These are phyloP conservation scores for Ceratotherium simum DNA, from an alignment of 2,113 vertebrate species.

Conservation along the genomic window DNA sequence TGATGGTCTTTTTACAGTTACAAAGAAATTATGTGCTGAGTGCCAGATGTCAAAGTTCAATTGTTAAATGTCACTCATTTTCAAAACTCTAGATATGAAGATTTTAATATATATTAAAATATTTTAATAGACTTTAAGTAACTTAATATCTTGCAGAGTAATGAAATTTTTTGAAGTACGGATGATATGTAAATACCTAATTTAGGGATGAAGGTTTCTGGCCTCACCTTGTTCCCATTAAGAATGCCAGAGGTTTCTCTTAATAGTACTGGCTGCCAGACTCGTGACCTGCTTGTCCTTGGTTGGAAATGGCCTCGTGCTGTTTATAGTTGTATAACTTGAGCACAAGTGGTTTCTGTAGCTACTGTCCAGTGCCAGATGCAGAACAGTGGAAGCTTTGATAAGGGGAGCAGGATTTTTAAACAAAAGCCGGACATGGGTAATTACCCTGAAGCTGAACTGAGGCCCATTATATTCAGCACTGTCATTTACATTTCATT, in stretches of 20 bases:
- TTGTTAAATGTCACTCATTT: constrained; percentile 23
- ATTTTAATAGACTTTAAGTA: not conserved
- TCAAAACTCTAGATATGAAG: constrained; percentile 37
- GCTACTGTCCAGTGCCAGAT: constrained; percentile 85
- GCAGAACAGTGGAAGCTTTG: constrained; percentile 81
- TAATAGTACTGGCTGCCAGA: constrained; percentile 66
- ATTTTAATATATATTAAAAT: constrained; percentile 23
- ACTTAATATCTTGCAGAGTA: not conserved
- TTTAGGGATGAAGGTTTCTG: constrained; percentile 36
- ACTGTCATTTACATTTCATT: constrained; percentile 55
- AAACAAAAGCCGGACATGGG: constrained; percentile 81
- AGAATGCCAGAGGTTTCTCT: constrained; percentile 67
- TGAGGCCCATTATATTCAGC: constrained; percentile 56
- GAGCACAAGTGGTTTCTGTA: constrained; percentile 84
- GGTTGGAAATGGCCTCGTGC: constrained; percentile 73
- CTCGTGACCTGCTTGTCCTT: constrained; percentile 78
- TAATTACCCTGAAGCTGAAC: constrained; percentile 82
- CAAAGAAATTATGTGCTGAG: constrained; percentile 41
- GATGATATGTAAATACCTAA: not conserved
- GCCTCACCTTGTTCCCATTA: constrained; percentile 44
- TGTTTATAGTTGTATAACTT: constrained; percentile 85
- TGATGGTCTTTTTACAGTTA: not conserved
- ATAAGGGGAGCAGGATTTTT: constrained; percentile 79
- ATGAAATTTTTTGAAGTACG: not conserved
- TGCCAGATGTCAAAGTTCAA: constrained; percentile 56